These are phyloP conservation scores for Patella ulyssiponensis DNA, from an alignment of 2,888 invertebrate genomes.

Conservation along the genomic window DNA sequence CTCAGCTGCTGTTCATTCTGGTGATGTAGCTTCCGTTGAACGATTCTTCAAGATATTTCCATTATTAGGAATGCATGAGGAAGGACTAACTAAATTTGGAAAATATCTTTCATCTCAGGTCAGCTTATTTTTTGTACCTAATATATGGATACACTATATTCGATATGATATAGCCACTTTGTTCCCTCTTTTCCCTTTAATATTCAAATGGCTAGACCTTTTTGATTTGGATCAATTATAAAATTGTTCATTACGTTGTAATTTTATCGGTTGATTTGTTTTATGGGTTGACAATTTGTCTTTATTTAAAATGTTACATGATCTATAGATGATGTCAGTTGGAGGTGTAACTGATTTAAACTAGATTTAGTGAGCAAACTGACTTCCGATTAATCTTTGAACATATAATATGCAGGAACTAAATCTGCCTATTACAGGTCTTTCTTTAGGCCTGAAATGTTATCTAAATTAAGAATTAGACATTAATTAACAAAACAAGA, in stretches of 20 bases:
- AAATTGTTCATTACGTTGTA: neutral
- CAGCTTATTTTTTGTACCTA: conserved; percentile 2
- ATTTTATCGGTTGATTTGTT: too few species aligned
- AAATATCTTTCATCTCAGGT: conserved; percentile 87
- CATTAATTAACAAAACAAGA: too few species aligned
- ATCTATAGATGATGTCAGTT: too few species aligned
- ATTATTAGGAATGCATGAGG: conserved; percentile 89
- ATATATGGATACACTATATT: neutral
- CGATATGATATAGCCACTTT: neutral
- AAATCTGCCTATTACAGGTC: too few species aligned
- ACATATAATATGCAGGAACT: too few species aligned
- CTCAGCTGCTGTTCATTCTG: conserved; percentile 85
- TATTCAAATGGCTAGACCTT: neutral
- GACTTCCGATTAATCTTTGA: too few species aligned
- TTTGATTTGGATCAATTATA: conserved; percentile 2
- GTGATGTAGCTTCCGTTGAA: conserved; percentile 91
- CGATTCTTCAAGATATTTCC: conserved; percentile 98
- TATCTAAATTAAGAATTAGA: too few species aligned
- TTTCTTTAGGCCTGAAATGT: too few species aligned
- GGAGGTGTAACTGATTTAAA: too few species aligned
- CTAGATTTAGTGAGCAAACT: too few species aligned
- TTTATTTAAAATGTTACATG: too few species aligned
- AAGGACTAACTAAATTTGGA: conserved; percentile 90
- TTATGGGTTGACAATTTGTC: too few species aligned
- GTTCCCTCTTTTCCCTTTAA: neutral